Percentiles rank a stretch among this genome's conserved stretches.
Evolutionary conservation across 1,140 invertebrate species (phyloP).

Genomic region (Hyles vespertilio): DNA sequence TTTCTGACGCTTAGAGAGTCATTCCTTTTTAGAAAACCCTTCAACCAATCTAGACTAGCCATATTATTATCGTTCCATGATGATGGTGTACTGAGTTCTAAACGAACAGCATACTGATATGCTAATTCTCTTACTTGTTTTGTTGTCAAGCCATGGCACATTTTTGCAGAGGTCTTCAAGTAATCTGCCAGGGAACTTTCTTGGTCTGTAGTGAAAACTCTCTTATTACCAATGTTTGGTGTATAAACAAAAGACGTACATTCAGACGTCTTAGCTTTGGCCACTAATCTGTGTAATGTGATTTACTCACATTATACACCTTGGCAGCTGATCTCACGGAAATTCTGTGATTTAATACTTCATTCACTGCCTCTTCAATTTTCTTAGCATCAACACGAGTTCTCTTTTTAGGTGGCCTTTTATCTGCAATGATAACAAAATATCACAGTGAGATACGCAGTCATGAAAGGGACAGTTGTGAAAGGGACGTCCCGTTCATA

Average conservation of each 20-base stretch:
- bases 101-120: slow-evolving; percentile 24
- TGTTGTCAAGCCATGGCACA: slow-evolving; percentile 22
- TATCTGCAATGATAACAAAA: too few relatives aligned
- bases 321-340: slow-evolving; percentile 5
- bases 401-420: too few relatives aligned
- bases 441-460: too few relatives aligned
- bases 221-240: slow-evolving; percentile 21
- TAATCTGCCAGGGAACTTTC: slow-evolving; percentile 19
- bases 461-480: too few relatives aligned
- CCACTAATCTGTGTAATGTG: slow-evolving; percentile 15
- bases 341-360: too few relatives aligned
- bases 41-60: slow-evolving; percentile 21
- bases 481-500: too few relatives aligned
- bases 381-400: too few relatives aligned
- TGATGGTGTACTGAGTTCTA: slow-evolving; percentile 14
- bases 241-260: slow-evolving; percentile 16
- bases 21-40: slow-evolving; percentile 20
- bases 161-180: slow-evolving; percentile 20
- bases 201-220: slow-evolving; percentile 20
- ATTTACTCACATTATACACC: not conserved
- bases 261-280: slow-evolving; percentile 9
- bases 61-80: slow-evolving; percentile 19
- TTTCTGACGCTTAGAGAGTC: slow-evolving; percentile 21
- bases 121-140: slow-evolving; percentile 22
- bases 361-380: too few relatives aligned